phyloP scores from a whole-genome alignment of 2,797 vertebrate genomes.

The Chaetophractus vellerosus region DNA sequence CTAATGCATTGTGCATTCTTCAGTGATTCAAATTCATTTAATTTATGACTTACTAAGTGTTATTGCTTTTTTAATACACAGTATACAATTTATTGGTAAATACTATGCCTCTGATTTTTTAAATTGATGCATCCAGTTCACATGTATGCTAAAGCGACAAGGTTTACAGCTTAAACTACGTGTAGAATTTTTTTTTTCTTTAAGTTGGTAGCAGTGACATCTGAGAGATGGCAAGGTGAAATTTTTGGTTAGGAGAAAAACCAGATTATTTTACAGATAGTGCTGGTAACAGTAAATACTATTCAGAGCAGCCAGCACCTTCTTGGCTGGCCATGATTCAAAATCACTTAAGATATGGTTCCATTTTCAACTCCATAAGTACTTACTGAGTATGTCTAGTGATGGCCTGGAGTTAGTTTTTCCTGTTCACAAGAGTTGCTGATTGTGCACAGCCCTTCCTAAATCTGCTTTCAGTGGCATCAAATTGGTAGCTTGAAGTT shows the following conservation, averaged over 20 bases:
- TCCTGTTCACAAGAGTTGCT: neutral
- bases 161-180: neutral
- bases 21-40: constrained; percentile 21
- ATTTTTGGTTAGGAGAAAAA: neutral
- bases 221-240: neutral
- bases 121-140: neutral
- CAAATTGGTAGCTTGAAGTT: neutral
- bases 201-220: neutral
- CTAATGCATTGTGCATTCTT: constrained; percentile 13
- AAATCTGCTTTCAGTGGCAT: neutral
- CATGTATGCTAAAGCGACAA: neutral
- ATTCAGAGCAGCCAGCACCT: neutral
- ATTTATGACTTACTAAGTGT: constrained; percentile 56
- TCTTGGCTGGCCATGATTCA: neutral
- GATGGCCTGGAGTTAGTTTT: neutral
- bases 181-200: neutral
- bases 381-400: neutral
- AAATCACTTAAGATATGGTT: neutral
- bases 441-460: neutral
- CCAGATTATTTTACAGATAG: neutral
- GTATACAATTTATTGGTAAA: constrained; percentile 43
- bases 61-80: constrained; percentile 41
- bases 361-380: neutral
- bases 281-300: neutral
- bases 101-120: neutral